phyloP scores from a whole-genome alignment of 2,113 vertebrate genomes.

The Myrmophylax atrothorax region DNA sequence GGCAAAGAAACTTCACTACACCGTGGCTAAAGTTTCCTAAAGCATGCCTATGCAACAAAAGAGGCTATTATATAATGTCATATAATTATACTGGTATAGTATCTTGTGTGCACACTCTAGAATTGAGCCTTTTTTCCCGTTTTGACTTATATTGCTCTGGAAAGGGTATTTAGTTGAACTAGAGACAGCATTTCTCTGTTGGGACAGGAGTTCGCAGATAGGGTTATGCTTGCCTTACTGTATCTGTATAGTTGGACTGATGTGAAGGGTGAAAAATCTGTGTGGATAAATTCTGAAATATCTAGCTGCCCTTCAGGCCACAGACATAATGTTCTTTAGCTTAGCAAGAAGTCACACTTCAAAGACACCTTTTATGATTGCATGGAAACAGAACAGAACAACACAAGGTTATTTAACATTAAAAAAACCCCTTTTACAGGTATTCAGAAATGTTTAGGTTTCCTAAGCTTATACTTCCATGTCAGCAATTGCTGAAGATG shows the following conservation, averaged over 20 bases:
- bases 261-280: background rate
- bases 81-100: background rate
- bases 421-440: background rate
- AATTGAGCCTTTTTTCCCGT: background rate
- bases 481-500: background rate
- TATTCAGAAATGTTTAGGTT: background rate
- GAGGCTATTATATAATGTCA: background rate
- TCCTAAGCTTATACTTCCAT: background rate
- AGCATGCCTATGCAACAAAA: background rate
- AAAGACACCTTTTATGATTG: background rate
- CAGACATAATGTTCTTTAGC: background rate
- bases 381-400: background rate
- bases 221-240: background rate
- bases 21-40: background rate
- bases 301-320: background rate
- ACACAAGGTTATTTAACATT: background rate
- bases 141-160: background rate
- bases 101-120: background rate
- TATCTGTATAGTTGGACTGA: background rate
- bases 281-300: background rate
- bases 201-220: background rate
- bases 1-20: background rate
- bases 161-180: background rate
- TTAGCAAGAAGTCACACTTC: constrained; percentile 20
- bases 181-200: background rate